phyloP scores from a whole-genome alignment of 1,140 invertebrate genomes.

The Euglossa dilemma region DNA sequence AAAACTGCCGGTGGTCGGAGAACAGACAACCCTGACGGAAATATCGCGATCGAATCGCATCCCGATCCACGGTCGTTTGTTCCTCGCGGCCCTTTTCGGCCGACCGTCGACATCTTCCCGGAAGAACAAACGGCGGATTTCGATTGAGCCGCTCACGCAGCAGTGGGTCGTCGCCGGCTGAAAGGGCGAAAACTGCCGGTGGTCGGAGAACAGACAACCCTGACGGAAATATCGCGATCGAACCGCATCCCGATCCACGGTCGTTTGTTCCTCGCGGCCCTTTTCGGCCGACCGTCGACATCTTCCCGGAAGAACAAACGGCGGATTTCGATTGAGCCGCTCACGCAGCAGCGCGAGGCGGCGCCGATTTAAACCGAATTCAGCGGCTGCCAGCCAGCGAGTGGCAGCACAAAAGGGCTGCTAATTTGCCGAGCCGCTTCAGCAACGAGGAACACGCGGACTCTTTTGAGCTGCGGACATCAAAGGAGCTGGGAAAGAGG shows the following conservation, averaged over 20 bases:
- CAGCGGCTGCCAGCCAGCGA: constrained; percentile 62
- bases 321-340: constrained; percentile 51
- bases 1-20: no score
- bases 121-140: constrained; percentile 51
- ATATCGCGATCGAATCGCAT: not conserved
- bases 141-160: constrained; percentile 47
- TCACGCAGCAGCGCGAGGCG: constrained; percentile 34
- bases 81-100: not conserved
- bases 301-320: constrained; percentile 56
- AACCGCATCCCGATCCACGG: not conserved
- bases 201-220: not conserved
- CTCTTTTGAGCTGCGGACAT: constrained; percentile 39
- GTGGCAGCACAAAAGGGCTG: constrained; percentile 67
- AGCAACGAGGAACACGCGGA: constrained; percentile 19
- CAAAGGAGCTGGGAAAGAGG: constrained; percentile 38
- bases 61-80: constrained; percentile 14
- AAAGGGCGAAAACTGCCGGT: no score
- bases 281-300: not conserved
- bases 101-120: constrained; percentile 37
- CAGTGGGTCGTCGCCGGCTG: no score
- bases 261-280: not conserved
- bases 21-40: not conserved
- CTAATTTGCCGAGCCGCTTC: constrained; percentile 63
- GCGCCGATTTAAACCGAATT: constrained; percentile 62
- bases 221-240: not conserved